phyloP scores from a whole-genome alignment of 2,113 vertebrate genomes.

The Prinia subflava region DNA sequence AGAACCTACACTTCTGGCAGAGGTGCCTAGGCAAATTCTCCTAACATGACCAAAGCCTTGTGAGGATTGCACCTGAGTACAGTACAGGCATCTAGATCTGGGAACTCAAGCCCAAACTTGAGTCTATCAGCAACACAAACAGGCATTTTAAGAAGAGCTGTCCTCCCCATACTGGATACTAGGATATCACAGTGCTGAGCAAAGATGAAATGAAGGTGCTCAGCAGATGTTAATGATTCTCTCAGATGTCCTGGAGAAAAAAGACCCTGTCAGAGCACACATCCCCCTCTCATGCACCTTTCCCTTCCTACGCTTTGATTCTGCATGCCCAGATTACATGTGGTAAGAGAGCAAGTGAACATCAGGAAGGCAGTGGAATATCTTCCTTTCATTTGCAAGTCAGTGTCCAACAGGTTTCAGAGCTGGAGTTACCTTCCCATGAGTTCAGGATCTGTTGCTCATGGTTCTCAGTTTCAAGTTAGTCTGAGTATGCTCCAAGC shows the following conservation, averaged over 20 bases:
- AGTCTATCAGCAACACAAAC: neutral
- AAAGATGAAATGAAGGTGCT: neutral
- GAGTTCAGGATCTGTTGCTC: neutral
- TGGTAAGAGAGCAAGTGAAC: neutral
- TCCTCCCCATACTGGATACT: neutral
- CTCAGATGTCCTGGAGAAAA: neutral
- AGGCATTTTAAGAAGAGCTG: neutral
- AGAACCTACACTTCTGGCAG: neutral
- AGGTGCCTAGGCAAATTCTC: neutral
- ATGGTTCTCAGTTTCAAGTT: neutral
- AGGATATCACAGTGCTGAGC: neutral
- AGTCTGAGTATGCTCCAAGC: neutral
- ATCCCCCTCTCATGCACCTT: neutral
- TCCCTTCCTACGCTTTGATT: neutral
- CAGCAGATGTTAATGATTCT: neutral
- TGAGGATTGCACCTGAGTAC: neutral
- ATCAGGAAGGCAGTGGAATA: neutral
- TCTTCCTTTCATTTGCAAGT: neutral
- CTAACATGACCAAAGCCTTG: neutral
- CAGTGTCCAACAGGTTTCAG: neutral
- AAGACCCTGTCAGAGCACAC: neutral
- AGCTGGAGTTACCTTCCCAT: neutral
- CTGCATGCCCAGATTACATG: neutral
- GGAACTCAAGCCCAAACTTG: neutral
- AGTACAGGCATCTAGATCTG: neutral